Base-by-base conservation (phyloP, 2,113 vertebrate genomes). In the Muntiacus muntjak region DNA sequence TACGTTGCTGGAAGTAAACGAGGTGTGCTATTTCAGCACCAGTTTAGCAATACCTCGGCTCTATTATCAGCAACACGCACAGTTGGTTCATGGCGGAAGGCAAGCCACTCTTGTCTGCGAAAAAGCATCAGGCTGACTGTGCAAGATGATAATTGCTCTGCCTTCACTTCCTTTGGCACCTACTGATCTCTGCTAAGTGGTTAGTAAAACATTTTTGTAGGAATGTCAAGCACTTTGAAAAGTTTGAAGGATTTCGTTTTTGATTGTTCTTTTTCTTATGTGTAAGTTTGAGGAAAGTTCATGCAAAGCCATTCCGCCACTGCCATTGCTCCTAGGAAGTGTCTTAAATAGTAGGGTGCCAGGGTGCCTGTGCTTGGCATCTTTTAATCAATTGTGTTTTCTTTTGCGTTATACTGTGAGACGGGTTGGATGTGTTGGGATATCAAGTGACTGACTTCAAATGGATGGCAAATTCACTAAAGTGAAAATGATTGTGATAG, bases 101-200 rank as follows among this genome's bases (percentile, higher is more conserved):
- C 98, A 98, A 98, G 96, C 98, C 50, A 83, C 98, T 98, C 89
- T 98, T 96, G 98, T 97, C 98, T 99, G 98, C 98, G 99, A 99
- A 99, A 99, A 99, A 99, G 98, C 98, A 98, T 98, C 98, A 97
- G 98, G 98, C 98, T 98, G 98, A 98, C 98, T 98, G 97, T 98
- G 98, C 98, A 97, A 98, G 98, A 98, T 97, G 98, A 98, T 99
- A 99, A 99, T 99, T 99, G 99, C 98, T 98, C 98, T 98, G 98
- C 98, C 98, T 98, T 98, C 97, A 98, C 98, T 98, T 99, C 98
- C 98, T 98, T 98, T 98, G 98, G 98, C 98, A 98, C 98, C 98
- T 98, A 98, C 98, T 98, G 99, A 98, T 99, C 98, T 98, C 98
- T 85, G 96, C 98, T 98, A 98, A 99, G 99, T 98, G 97, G 98